A percentile compares a stretch with the other conserved stretches of the same genome.
phyloP scores from a whole-genome alignment of 2,888 invertebrate genomes.

The Papilio protenor region DNA sequence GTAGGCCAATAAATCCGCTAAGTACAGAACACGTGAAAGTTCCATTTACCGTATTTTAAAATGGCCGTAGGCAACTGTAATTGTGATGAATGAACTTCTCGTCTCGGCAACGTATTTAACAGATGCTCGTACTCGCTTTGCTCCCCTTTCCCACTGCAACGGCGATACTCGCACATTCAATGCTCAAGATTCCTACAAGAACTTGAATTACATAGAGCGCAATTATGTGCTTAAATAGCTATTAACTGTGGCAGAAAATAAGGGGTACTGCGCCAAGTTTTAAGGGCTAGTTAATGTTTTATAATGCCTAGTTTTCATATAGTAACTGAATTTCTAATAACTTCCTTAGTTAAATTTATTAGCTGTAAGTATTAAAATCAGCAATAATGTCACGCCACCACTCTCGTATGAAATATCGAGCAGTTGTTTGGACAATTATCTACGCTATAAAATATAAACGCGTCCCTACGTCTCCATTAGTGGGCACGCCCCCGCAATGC shows the following conservation, averaged over 20 bases:
- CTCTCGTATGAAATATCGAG: conserved; percentile 34
- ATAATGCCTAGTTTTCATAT: conserved; percentile 5
- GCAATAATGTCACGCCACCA: conserved; percentile 22
- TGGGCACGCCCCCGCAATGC: conserved; percentile 42
- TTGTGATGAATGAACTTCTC: conserved; percentile 39
- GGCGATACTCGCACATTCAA: background rate
- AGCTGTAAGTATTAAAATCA: conserved; percentile 22
- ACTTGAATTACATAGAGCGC: background rate
- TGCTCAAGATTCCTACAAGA: conserved; percentile 4
- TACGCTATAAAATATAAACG: conserved; percentile 38
- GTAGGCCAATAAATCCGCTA: conserved; percentile 21
- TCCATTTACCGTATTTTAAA: conserved; percentile 24
- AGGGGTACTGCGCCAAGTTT: background rate
- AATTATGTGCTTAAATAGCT: background rate
- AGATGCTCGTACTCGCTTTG: conserved; percentile 15
- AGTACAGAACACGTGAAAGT: conserved; percentile 27
- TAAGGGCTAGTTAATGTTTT: conserved; percentile 6
- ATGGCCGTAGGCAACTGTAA: conserved; percentile 26
- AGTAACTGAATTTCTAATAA: background rate
- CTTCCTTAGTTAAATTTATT: conserved; percentile 20
- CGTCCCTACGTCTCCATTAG: conserved; percentile 37
- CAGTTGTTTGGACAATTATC: conserved; percentile 42
- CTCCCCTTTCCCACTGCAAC: background rate
- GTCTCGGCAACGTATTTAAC: conserved; percentile 31
- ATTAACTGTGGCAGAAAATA: background rate